Base-by-base conservation (phyloP, 2,797 vertebrate genomes). In the Clangula hyemalis region DNA sequence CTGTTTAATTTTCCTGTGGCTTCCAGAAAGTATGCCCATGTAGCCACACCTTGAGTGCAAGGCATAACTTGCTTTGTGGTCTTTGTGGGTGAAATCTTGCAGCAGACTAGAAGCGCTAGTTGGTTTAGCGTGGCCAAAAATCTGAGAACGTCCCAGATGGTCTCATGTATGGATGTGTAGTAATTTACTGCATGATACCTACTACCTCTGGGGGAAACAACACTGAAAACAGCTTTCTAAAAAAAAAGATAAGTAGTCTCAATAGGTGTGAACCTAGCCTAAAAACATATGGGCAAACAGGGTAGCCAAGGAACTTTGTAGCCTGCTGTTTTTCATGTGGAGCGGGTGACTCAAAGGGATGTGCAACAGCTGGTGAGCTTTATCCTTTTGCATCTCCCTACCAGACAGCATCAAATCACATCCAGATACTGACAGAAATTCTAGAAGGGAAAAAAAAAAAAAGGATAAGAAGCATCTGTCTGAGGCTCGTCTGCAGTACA, bases 221-320 rank as follows among this genome's bases (percentile, higher is more conserved):
- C 47, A 22, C 1, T 57, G 75, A 60, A 83, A 94, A 36, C 61
- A 91, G 49, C 75, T 74, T 87, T 89, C 53, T 77, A 39, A 87
- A 74, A 64, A 89, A 64, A 56, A 58, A 5, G n/a, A 39, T 83
- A 82, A 96, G 49, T 77, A 80, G 68, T 89, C 87, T 94, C 82
- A 21, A 64, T 34, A 68, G 87, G 72, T 28, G 7, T 57, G 49
- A 91, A 25, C 18, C 41, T 49, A 89, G 39, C 60, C 61, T 77
- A 16, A 87, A 85, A 91, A 49, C 69, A 74, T 56, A 64, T 60
- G 78, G 51, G n/a, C 68, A 76, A 57, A 1, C 18, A 70, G 60
- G 27, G 65, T 39, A 92, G 85, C 78, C 87, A 92, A 77, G 62
- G 89, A 92, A 38, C 57, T 94, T 82, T 87, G 89, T 64, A 85